A percentile compares a stretch with the other conserved stretches of the same genome.
These are phyloP conservation scores for Dichetophora obliterata DNA, from an alignment of 2,888 invertebrate species.

Conservation along the genomic window DNA sequence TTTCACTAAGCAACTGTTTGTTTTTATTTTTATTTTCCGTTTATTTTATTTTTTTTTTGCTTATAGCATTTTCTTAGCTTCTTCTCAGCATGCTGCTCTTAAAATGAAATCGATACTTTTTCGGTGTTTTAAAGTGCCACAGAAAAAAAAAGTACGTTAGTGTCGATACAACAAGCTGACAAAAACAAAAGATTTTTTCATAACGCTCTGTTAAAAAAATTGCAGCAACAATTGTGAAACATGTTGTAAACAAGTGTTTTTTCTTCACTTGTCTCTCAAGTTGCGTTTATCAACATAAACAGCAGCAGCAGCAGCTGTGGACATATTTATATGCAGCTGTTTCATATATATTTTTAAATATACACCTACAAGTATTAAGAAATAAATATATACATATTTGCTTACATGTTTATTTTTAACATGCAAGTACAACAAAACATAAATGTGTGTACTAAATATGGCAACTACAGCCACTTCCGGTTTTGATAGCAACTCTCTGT, in stretches of 20 bases:
- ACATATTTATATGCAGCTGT: constrained; percentile 13
- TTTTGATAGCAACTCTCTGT: constrained; percentile 14
- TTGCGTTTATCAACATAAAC: not conserved
- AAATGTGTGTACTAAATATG: constrained; percentile 1
- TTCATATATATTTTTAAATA: not conserved
- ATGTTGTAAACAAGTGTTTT: constrained; percentile 32
- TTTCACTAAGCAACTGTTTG: not conserved
- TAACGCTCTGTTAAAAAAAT: not conserved
- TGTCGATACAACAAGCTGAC: not conserved
- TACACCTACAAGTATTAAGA: not conserved
- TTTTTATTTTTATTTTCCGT: not conserved
- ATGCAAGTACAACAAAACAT: not conserved
- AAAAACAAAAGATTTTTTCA: not conserved
- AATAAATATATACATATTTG: not conserved
- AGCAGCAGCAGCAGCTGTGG: not conserved
- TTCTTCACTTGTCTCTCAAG: not conserved
- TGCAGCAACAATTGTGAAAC: constrained; percentile 8
- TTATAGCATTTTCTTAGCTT: not conserved
- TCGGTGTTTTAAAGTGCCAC: not conserved
- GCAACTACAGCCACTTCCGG: constrained; percentile 25
- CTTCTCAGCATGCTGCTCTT: not conserved
- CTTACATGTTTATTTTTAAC: not conserved
- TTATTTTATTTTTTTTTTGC: not conserved
- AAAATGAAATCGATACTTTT: constrained; percentile 27
- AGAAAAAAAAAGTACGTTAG: not conserved